A percentile compares a stretch with the other conserved stretches of the same genome.
Evolutionary conservation across 2,888 invertebrate genomes (phyloP).

Genomic region (Thereva nobilitata): DNA sequence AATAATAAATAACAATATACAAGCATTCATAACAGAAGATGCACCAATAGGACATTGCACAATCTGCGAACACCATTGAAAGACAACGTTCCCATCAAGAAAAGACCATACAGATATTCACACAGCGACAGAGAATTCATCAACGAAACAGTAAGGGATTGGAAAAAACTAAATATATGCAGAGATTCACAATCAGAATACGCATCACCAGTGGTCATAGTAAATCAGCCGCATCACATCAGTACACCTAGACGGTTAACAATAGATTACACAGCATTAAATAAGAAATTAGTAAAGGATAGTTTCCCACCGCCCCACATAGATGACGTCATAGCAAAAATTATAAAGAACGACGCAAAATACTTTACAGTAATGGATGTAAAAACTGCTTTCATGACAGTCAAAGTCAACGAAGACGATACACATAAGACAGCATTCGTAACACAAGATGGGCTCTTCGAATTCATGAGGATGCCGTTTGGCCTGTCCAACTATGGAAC

Average conservation of each 20-base stretch:
- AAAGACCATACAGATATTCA: no score
- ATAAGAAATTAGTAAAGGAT: neutral
- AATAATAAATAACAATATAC: neutral
- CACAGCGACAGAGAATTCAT: no score
- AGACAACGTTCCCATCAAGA: no score
- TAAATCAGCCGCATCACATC: no score
- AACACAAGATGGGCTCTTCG: conserved; percentile 26
- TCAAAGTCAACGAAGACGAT: conserved; percentile 1
- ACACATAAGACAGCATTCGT: conserved; percentile 30
- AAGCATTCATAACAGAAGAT: no score
- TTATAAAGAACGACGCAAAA: neutral
- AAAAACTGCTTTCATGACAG: conserved; percentile 27
- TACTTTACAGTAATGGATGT: conserved; percentile 22
- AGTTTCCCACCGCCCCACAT: conserved; percentile 1
- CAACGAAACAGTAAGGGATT: no score
- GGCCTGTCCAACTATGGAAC: neutral
- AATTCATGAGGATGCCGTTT: conserved; percentile 14
- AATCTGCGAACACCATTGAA: no score
- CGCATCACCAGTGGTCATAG: no score
- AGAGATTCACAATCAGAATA: no score
- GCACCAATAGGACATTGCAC: no score
- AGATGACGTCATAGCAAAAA: conserved; percentile 14
- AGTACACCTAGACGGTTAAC: no score
- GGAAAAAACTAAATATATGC: no score
- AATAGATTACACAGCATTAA: neutral